Conservation (phyloP, 2,888 invertebrate genomes). For the Euphydryas editha region DNA sequence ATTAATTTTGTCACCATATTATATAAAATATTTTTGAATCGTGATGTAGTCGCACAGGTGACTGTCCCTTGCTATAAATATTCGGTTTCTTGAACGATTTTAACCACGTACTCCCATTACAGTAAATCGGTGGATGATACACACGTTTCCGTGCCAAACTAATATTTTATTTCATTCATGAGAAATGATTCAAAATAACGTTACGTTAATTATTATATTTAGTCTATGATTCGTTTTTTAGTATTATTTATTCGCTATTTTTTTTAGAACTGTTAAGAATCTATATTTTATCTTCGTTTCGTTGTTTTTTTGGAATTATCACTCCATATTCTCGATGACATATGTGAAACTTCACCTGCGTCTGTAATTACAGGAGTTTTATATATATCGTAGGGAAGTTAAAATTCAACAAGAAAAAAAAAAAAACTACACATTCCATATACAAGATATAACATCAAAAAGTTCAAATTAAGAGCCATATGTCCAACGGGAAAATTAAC, state of each 20-base stretch:
- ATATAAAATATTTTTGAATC: not conserved
- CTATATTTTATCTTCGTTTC: not conserved
- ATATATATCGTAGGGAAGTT: too few relatives aligned
- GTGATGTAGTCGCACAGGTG: not conserved
- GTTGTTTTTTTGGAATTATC: not conserved
- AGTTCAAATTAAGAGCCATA: too few relatives aligned
- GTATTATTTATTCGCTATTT: not conserved
- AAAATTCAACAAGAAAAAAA: too few relatives aligned
- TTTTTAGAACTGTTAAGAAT: not conserved
- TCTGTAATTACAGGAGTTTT: too few relatives aligned
- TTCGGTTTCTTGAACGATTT: slow-evolving; percentile 7
- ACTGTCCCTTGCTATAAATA: slow-evolving; percentile 21
- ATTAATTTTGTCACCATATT: not conserved
- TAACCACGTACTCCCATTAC: slow-evolving; percentile 17
- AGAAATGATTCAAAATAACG: slow-evolving; percentile 14
- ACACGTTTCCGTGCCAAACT: slow-evolving; percentile 27
- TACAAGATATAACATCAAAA: too few relatives aligned
- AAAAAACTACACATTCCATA: too few relatives aligned
- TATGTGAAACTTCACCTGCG: too few relatives aligned
- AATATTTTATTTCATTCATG: slow-evolving; percentile 32
- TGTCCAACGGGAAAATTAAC: too few relatives aligned
- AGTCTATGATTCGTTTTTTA: not conserved
- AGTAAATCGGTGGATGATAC: slow-evolving; percentile 6
- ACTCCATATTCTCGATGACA: too few relatives aligned
- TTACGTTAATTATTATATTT: slow-evolving; percentile 1